These are phyloP conservation scores for Phacellophora camtschatica DNA, from an alignment of 30 jellyfish, hydroid and myxozoan species.

Conservation along the genomic window DNA sequence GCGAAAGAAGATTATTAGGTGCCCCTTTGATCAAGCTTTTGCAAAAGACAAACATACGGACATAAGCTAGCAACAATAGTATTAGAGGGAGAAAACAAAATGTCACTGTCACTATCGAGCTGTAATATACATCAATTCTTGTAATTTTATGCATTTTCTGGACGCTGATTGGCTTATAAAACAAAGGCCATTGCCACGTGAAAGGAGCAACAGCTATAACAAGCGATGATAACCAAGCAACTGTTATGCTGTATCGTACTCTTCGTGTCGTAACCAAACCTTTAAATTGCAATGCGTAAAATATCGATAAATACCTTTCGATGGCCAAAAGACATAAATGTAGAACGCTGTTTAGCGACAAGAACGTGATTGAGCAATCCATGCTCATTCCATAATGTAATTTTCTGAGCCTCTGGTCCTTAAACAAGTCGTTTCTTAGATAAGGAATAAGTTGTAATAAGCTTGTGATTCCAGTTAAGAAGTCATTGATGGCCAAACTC, in stretches of 20 bases:
- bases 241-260: slow-evolving; percentile 33
- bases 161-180: background rate
- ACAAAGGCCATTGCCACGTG: slow-evolving; percentile 72
- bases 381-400: slow-evolving; percentile 11
- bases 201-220: slow-evolving; percentile 51
- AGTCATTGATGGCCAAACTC: slow-evolving; percentile 82
- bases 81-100: slow-evolving; percentile 31
- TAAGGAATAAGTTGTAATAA: slow-evolving; percentile 62
- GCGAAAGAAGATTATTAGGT: slow-evolving; percentile 56
- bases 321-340: slow-evolving; percentile 75
- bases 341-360: slow-evolving; percentile 62
- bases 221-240: slow-evolving; percentile 61
- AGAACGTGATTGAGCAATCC: slow-evolving; percentile 38
- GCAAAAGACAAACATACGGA: slow-evolving; percentile 48
- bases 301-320: slow-evolving; percentile 81
- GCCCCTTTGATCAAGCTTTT: slow-evolving; percentile 34
- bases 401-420: background rate
- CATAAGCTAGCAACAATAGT: slow-evolving; percentile 31
- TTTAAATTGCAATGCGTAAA: slow-evolving; percentile 80
- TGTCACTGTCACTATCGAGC: slow-evolving; percentile 18
- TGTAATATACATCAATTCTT: slow-evolving; percentile 25
- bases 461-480: slow-evolving; percentile 65
- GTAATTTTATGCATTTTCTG: background rate
- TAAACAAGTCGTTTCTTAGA: background rate
- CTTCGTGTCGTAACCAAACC: slow-evolving; percentile 77